phyloP scores from a whole-genome alignment of 2,888 invertebrate genomes.

The Mycogona germanica region DNA sequence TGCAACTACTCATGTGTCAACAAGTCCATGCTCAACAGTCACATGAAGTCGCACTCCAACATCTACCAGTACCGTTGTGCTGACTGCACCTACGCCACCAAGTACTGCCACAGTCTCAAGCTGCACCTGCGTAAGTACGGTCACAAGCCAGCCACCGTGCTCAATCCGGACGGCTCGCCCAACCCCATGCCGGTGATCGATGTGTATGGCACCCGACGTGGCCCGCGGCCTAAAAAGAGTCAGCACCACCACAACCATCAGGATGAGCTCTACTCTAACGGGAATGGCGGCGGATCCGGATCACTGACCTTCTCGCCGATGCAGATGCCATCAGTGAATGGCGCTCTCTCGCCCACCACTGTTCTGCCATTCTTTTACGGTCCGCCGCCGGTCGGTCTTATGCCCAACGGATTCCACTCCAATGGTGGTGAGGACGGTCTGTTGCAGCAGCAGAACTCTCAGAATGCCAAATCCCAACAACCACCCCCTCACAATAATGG shows the following conservation, averaged over 20 bases:
- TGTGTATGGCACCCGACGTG: constrained; percentile 77
- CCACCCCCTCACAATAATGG: not conserved
- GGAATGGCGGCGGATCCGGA: constrained; percentile 57
- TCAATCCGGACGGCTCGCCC: constrained; percentile 77
- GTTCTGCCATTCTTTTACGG: constrained; percentile 17
- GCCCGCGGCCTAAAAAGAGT: constrained; percentile 49
- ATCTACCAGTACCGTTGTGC: constrained; percentile 86
- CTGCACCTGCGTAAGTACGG: constrained; percentile 82
- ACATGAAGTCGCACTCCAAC: constrained; percentile 83
- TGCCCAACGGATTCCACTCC: constrained; percentile 11
- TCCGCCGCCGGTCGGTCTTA: not conserved
- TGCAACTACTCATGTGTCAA: constrained; percentile 90
- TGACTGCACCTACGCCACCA: constrained; percentile 91
- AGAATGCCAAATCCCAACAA: not conserved
- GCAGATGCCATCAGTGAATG: constrained; percentile 2
- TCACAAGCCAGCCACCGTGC: constrained; percentile 80
- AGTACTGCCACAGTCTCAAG: constrained; percentile 96
- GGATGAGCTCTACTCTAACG: constrained; percentile 53
- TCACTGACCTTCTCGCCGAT: constrained; percentile 39
- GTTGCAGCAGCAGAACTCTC: not conserved
- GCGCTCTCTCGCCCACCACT: constrained; percentile 5
- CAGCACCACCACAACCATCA: no score
- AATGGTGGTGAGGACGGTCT: not conserved
- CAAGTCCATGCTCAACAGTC: constrained; percentile 97
- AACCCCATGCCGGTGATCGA: constrained; percentile 80